phyloP scores from a whole-genome alignment of 2,888 invertebrate species.

The Amiota minor region DNA sequence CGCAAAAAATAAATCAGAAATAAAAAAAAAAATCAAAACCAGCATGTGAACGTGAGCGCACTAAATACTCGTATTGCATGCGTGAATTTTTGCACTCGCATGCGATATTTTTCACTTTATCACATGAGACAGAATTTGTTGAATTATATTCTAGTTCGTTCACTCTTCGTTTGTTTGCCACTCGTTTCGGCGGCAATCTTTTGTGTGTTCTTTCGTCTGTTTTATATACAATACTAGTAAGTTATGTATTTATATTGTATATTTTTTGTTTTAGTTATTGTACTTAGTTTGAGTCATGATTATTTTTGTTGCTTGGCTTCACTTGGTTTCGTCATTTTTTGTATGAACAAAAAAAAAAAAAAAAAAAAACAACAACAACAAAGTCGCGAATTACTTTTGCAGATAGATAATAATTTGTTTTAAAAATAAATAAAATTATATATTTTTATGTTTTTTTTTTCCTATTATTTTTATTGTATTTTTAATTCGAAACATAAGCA shows the following conservation, averaged over 20 bases:
- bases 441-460: too few relatives aligned
- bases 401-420: background rate
- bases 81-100: constrained; percentile 16
- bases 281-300: constrained; percentile 32
- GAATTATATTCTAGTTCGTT: too few relatives aligned
- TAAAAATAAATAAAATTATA: background rate
- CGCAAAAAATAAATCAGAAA: constrained; percentile 20
- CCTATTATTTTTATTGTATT: too few relatives aligned
- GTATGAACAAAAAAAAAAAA: constrained; percentile 9
- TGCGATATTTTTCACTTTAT: background rate
- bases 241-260: too few relatives aligned
- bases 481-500: background rate
- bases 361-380: constrained; percentile 11
- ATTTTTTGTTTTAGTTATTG: too few relatives aligned
- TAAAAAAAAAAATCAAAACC: background rate
- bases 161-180: background rate
- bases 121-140: too few relatives aligned
- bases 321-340: constrained; percentile 28
- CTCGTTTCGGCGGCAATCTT: background rate
- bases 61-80: constrained; percentile 1
- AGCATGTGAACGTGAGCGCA: too few relatives aligned
- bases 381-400: background rate
- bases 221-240: too few relatives aligned
- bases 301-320: constrained; percentile 32
- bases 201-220: background rate